These are phyloP conservation scores for Formica aserva DNA, from an alignment of 2,888 invertebrate genomes.

Conservation along the genomic window DNA sequence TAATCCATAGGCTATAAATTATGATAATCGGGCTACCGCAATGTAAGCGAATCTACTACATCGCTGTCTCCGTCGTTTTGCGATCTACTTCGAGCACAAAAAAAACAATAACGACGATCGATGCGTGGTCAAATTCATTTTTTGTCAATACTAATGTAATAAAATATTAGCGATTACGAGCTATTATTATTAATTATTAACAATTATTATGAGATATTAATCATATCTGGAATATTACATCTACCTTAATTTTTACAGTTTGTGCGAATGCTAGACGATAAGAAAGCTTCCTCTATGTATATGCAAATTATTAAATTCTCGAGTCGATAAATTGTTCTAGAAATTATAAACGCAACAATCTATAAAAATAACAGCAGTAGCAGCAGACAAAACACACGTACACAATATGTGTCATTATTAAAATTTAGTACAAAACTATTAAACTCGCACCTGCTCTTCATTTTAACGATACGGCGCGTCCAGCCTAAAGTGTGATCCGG, in stretches of 20 bases:
- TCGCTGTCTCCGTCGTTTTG: constrained; percentile 53
- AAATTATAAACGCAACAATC: not conserved
- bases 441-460: constrained; percentile 38
- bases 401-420: constrained; percentile 27
- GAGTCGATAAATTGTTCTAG: not conserved
- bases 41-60: constrained; percentile 27
- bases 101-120: not conserved
- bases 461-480: constrained; percentile 63
- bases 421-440: constrained; percentile 48
- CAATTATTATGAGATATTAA: not conserved
- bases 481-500: constrained; percentile 56
- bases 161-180: not conserved
- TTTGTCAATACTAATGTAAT: not conserved
- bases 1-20: constrained; percentile 84
- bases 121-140: not conserved
- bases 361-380: not conserved
- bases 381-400: not conserved
- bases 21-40: constrained; percentile 80
- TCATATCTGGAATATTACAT: not conserved
- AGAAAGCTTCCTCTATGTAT: not conserved
- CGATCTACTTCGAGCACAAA: not conserved
- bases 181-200: not conserved
- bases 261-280: not conserved
- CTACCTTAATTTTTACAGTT: not conserved
- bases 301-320: not conserved